Evolutionary conservation across 2,888 invertebrate genomes (phyloP).

Genomic region (Caenorhabditis becei): DNA sequence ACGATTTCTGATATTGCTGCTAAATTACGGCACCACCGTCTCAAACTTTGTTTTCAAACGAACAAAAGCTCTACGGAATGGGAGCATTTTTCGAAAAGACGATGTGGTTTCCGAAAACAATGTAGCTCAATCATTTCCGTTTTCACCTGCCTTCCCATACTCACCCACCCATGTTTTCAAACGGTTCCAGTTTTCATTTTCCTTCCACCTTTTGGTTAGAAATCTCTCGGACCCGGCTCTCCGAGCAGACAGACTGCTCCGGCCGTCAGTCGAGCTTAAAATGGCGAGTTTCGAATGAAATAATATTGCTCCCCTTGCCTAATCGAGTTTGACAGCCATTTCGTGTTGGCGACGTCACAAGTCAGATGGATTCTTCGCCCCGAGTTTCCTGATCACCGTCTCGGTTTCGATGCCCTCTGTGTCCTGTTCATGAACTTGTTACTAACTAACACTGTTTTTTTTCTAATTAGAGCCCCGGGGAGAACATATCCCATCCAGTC

Average conservation of each 20-base stretch:
- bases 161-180: background rate
- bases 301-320: conserved; percentile 32
- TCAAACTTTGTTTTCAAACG: background rate
- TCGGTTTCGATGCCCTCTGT: conserved; percentile 15
- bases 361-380: conserved; percentile 31
- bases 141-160: background rate
- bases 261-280: conserved; percentile 2
- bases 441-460: conserved; percentile 6
- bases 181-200: background rate
- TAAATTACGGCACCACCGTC: background rate
- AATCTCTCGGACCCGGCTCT: background rate
- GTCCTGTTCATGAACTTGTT: background rate
- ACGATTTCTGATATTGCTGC: background rate
- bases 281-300: conserved; percentile 23
- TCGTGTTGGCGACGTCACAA: conserved; percentile 34
- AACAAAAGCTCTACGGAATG: background rate
- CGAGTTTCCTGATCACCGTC: background rate
- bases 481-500: background rate
- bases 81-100: background rate
- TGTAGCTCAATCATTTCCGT: conserved; percentile 1
- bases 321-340: conserved; percentile 42
- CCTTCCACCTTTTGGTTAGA: conserved; percentile 1
- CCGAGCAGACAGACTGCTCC: too few relatives aligned
- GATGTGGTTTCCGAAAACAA: conserved; percentile 26
- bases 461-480: conserved; percentile 30